phyloP scores from a whole-genome alignment of 2,888 invertebrate genomes.

The Pteria penguin region DNA sequence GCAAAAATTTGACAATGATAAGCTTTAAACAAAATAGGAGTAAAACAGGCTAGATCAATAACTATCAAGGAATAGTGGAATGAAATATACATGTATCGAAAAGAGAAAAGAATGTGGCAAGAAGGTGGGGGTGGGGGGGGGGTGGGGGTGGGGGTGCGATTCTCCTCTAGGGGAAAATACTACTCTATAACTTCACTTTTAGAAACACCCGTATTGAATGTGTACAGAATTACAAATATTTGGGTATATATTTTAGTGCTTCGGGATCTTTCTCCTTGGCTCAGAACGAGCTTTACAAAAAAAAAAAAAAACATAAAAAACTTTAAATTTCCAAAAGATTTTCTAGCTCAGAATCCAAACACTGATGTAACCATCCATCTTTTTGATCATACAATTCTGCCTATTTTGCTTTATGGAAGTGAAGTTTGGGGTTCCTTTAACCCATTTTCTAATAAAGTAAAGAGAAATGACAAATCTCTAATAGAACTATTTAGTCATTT shows the following conservation, averaged over 20 bases:
- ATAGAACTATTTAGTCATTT: neutral
- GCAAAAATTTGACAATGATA: no score
- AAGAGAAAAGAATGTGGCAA: no score
- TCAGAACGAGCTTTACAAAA: neutral
- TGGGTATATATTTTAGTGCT: neutral
- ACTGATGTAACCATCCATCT: neutral
- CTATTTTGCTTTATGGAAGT: neutral
- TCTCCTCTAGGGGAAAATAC: no score
- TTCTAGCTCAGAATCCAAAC: neutral
- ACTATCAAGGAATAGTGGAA: no score
- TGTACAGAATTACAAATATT: no score
- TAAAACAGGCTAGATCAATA: no score
- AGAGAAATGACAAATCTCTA: neutral
- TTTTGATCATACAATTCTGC: neutral
- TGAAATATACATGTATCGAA: no score
- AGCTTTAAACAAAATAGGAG: no score
- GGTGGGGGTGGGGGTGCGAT: no score
- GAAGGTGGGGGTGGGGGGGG: no score
- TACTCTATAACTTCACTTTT: no score
- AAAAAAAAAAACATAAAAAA: neutral
- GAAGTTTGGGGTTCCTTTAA: slow-evolving; percentile 10
- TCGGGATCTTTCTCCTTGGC: neutral
- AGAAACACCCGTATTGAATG: no score
- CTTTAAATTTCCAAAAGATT: neutral
- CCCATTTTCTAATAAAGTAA: neutral